A percentile compares a stretch with the other conserved stretches of the same genome.
Conservation (phyloP, 2,888 invertebrate species). For the Acanthosepion esculentum region DNA sequence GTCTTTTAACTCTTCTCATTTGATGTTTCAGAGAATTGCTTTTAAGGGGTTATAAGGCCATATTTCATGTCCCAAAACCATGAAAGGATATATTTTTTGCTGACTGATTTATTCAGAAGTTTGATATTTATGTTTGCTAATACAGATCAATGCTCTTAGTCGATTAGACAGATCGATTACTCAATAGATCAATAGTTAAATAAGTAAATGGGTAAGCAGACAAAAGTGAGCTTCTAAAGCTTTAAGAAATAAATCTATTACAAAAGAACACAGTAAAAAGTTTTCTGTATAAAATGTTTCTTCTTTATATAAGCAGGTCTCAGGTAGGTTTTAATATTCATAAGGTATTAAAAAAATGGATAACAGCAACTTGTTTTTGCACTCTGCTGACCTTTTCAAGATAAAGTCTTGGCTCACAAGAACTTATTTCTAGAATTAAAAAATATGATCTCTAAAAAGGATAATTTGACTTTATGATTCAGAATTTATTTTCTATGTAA, state of each 20-base stretch:
- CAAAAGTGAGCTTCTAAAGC: neutral
- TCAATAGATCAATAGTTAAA: neutral
- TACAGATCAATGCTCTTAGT: neutral
- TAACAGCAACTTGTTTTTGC: neutral
- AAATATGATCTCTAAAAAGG: neutral
- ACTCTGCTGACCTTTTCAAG: neutral
- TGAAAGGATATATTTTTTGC: too few relatives aligned
- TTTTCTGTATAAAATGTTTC: neutral
- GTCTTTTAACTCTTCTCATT: too few relatives aligned
- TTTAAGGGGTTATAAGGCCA: too few relatives aligned
- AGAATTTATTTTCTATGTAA: neutral
- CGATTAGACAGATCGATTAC: neutral
- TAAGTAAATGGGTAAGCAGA: neutral
- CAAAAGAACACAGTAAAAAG: neutral
- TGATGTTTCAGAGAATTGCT: too few relatives aligned
- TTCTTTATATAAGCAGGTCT: neutral
- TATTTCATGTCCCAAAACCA: too few relatives aligned
- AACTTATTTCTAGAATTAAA: neutral
- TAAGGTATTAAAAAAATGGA: neutral
- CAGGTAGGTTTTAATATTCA: neutral
- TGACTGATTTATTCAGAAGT: neutral
- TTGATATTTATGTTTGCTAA: neutral
- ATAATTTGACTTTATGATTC: neutral
- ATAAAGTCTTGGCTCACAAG: neutral
- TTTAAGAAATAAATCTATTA: neutral